A percentile compares a stretch with the other conserved stretches of the same genome.
Evolutionary conservation across 2,797 vertebrate genomes (phyloP).

Genomic region (Oreochromis grahami): DNA sequence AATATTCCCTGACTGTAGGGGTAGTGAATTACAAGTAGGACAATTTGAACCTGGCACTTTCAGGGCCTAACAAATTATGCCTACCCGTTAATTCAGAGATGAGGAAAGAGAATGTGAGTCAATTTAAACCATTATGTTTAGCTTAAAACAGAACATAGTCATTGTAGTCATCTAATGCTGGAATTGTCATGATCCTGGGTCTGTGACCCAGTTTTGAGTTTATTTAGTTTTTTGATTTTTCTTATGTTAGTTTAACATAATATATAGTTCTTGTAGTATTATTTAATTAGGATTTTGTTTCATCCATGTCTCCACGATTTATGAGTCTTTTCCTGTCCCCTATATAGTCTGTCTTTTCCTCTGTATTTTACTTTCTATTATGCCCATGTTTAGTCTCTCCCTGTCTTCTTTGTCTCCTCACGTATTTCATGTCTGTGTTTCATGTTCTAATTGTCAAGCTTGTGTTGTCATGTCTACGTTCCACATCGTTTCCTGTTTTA

Average conservation of each 20-base stretch:
- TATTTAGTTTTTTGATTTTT: fast-evolving
- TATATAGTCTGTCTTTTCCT: background rate
- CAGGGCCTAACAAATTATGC: background rate
- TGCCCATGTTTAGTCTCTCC: background rate
- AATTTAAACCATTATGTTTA: background rate
- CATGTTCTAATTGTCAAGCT: background rate
- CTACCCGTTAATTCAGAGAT: fast-evolving
- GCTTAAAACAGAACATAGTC: background rate
- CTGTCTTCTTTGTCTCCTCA: background rate
- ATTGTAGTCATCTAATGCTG: background rate
- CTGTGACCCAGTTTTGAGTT: background rate
- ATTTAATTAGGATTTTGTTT: background rate
- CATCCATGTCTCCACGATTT: fast-evolving
- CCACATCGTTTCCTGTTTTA: background rate
- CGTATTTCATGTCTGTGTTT: background rate
- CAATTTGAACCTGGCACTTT: background rate
- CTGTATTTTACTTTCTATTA: background rate
- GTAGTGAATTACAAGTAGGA: background rate
- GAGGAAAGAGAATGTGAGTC: fast-evolving
- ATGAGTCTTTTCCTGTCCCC: background rate
- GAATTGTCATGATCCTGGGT: background rate
- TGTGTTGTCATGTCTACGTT: background rate
- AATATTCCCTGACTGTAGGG: background rate
- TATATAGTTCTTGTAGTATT: background rate
- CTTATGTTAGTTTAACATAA: fast-evolving